Conservation (phyloP, 1,140 invertebrate genomes). For the Ganaspis sp. region DNA sequence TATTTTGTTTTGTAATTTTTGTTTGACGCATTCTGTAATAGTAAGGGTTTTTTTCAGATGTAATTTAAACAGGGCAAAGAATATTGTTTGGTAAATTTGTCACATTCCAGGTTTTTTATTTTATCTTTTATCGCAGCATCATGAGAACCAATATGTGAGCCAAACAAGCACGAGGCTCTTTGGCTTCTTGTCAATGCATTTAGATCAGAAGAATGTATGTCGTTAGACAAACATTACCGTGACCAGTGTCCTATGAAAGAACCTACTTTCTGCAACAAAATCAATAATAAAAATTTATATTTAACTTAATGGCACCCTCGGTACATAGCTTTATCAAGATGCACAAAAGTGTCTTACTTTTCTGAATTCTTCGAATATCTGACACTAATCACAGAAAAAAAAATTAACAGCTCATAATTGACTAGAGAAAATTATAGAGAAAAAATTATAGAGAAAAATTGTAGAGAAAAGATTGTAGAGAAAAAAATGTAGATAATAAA, state of each 20-base stretch:
- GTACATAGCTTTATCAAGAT: neutral
- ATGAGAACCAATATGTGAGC: slow-evolving; percentile 30
- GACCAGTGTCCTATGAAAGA: slow-evolving; percentile 18
- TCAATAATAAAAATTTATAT: slow-evolving; percentile 12
- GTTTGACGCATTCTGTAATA: too few relatives aligned
- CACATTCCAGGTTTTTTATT: neutral
- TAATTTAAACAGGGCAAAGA: neutral
- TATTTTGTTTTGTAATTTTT: too few relatives aligned
- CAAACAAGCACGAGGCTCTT: slow-evolving; percentile 22
- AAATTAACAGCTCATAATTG: too few relatives aligned
- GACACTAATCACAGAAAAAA: too few relatives aligned
- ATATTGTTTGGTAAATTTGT: neutral
- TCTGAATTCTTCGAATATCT: too few relatives aligned
- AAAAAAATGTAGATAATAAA: too few relatives aligned
- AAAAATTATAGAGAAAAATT: too few relatives aligned
- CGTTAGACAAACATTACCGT: slow-evolving; percentile 26
- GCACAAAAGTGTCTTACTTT: too few relatives aligned
- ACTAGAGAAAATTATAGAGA: too few relatives aligned
- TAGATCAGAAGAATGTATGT: slow-evolving; percentile 30
- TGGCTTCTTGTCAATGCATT: slow-evolving; percentile 30
- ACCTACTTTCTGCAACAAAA: slow-evolving; percentile 22
- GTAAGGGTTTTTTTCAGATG: too few relatives aligned
- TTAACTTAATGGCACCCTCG: neutral
- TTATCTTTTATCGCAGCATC: slow-evolving; percentile 19
- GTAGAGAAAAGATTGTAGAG: too few relatives aligned